phyloP scores from a whole-genome alignment of 2,797 vertebrate genomes.

The Scleropages formosus region DNA sequence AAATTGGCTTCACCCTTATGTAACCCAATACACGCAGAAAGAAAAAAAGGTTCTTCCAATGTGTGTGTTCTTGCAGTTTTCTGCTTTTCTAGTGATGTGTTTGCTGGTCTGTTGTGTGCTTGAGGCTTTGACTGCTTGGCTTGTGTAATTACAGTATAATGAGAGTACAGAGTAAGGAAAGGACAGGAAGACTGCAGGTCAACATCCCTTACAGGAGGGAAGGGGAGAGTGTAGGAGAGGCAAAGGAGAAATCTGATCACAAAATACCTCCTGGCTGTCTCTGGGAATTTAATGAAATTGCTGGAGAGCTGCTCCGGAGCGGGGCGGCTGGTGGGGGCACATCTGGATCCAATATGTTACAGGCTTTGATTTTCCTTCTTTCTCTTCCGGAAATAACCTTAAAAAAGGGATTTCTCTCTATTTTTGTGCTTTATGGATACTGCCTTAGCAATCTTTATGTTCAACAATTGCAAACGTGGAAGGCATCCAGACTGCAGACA shows the following conservation, averaged over 20 bases:
- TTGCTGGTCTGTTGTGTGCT: background rate
- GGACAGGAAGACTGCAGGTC: background rate
- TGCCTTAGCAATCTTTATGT: background rate
- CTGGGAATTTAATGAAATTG: slow-evolving; percentile 25
- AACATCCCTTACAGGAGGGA: background rate
- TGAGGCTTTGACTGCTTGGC: background rate
- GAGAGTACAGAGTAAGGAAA: background rate
- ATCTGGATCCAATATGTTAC: slow-evolving; percentile 28
- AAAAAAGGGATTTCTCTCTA: slow-evolving; percentile 25
- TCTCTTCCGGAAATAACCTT: slow-evolving; percentile 28
- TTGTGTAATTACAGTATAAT: background rate
- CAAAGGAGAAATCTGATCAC: slow-evolving; percentile 23
- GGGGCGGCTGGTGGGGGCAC: slow-evolving; percentile 15
- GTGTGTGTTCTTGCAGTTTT: background rate
- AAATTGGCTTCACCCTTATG: too few relatives aligned
- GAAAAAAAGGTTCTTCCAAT: background rate
- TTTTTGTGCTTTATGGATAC: slow-evolving; percentile 16
- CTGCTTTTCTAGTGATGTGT: background rate
- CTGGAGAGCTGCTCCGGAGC: slow-evolving; percentile 21
- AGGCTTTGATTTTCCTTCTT: slow-evolving; percentile 28
- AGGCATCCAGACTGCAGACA: background rate
- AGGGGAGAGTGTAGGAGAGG: background rate
- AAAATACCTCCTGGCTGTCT: slow-evolving; percentile 28
- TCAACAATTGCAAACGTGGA: background rate
- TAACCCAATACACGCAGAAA: too few relatives aligned